A percentile compares a stretch with the other conserved stretches of the same genome.
Evolutionary conservation across 2,113 vertebrate species (phyloP).

Genomic region (Gnathonemus echidnorhynchus): DNA sequence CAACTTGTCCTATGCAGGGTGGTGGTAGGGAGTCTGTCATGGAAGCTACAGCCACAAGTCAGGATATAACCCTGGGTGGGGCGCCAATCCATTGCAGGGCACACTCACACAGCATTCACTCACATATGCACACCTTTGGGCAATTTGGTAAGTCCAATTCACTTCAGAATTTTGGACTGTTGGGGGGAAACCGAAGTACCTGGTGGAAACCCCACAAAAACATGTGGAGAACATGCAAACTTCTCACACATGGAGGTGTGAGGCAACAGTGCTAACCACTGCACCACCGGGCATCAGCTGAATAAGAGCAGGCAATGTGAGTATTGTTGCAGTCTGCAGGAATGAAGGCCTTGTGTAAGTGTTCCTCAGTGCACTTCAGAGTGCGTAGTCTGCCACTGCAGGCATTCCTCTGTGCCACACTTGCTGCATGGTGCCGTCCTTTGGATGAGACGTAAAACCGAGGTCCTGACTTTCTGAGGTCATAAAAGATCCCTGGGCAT

Average conservation of each 20-base stretch:
- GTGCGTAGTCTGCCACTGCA: neutral
- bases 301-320: neutral
- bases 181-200: neutral
- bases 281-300: neutral
- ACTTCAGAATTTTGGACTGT: neutral
- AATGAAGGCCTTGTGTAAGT: neutral
- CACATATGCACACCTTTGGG: too few relatives aligned
- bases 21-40: too few relatives aligned
- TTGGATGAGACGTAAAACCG: neutral
- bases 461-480: neutral
- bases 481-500: neutral
- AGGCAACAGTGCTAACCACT: neutral
- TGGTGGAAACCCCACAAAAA: neutral
- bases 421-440: neutral
- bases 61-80: neutral
- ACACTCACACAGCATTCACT: too few relatives aligned
- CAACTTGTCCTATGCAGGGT: neutral
- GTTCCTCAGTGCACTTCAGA: neutral
- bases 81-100: neutral
- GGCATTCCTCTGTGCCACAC: neutral
- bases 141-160: neutral
- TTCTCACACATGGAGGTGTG: neutral
- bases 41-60: neutral
- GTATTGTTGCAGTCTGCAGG: neutral
- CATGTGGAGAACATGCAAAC: neutral